Evolutionary conservation across 2,888 invertebrate species (phyloP), one percentile per base, ranked within the genome.

Genomic region (Drosophila barbarae): DNA sequence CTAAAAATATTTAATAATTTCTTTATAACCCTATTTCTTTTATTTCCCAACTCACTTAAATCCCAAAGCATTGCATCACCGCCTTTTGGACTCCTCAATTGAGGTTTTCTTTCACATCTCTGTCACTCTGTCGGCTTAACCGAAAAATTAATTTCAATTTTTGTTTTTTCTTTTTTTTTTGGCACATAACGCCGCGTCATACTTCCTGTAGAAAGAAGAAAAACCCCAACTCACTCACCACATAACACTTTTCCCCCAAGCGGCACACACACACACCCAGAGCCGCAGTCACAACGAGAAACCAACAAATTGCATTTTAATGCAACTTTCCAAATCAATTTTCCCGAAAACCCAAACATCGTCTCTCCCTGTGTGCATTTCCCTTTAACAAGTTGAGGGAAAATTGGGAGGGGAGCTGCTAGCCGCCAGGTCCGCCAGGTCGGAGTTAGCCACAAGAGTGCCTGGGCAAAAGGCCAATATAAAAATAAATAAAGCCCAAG

Each of bases 321-420:
- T 84, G 83, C 74, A 82, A 79, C 83, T 84, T 84, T 80, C 85
- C 66, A 84, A 80, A 84, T 84, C 85, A 78, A 79, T 84, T 84
- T 70, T 51, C 60, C 60, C 51, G 5, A 69, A 63, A 61, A 46
- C 42, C 53, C 68, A 50, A 61, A 49, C 54, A 35, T 23, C 15
- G 38, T 30, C 44, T 9, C 44, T 18, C 28, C 28, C 26, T 46
- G 9, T 42, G 42, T 41, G 71, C 46, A 52, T 59, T 70, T 59
- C 71, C 71, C 66, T 71, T 71, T 34, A 52, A 65, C 21, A 28
- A 42, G 51, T 46, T 8, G 18, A 36, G 42, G 35, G 15, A 12
- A 23, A 18, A 32, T 39, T 36, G n/a, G 12, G 30, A 30, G n/a
- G 44, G 21, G 39, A 49, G 15, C 2, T 23, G n/a, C 12, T 23